phyloP scores from a whole-genome alignment of 2,797 vertebrate genomes.

The Lacerta bilineata region DNA sequence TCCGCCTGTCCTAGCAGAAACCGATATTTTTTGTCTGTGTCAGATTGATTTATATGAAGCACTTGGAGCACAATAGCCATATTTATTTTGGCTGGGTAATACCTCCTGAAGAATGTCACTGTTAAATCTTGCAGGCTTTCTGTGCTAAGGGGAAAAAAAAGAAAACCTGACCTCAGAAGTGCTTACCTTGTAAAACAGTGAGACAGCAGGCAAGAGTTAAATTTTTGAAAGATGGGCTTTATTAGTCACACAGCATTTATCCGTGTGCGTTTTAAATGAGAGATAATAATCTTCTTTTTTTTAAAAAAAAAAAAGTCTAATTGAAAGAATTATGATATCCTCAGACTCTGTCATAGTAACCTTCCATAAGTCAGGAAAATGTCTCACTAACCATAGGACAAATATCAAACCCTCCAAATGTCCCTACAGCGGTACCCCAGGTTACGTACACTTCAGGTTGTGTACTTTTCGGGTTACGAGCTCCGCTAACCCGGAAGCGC shows the following conservation, averaged over 20 bases:
- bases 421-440: no score
- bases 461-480: no score
- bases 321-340: neutral
- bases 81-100: conserved; percentile 36
- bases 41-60: conserved; percentile 22
- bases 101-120: neutral
- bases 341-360: neutral
- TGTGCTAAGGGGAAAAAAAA: conserved; percentile 6
- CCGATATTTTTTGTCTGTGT: neutral
- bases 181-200: conserved; percentile 25
- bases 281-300: neutral
- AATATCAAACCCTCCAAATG: no score
- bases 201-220: conserved; percentile 21
- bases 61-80: conserved; percentile 24
- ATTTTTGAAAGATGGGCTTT: conserved; percentile 21
- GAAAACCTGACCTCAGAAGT: conserved; percentile 13
- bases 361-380: neutral
- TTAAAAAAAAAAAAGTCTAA: neutral
- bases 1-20: conserved; percentile 17
- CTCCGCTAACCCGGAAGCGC: no score
- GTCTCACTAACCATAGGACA: neutral
- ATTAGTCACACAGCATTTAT: conserved; percentile 19
- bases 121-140: conserved; percentile 30
- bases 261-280: neutral
- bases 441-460: no score